Evolutionary conservation across 1,140 invertebrate genomes (phyloP).

Genomic region (Camponotus floridanus): DNA sequence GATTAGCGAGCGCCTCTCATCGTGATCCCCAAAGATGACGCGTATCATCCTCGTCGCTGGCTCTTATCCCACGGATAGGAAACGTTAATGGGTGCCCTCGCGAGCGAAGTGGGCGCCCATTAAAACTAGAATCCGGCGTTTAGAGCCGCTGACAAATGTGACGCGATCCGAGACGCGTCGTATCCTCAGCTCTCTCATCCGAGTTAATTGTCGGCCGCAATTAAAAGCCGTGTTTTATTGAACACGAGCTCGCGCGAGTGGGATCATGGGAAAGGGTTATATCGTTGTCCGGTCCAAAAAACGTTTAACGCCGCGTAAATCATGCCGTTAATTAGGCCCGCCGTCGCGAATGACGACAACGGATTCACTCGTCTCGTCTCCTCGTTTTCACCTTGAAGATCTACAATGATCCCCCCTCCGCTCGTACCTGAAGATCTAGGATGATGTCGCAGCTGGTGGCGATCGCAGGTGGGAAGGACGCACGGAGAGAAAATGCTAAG

Average conservation of each 20-base stretch:
- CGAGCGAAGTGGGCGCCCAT: slow-evolving; percentile 12
- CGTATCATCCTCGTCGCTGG: neutral
- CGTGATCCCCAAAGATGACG: slow-evolving; percentile 24
- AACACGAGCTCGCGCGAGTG: slow-evolving; percentile 20
- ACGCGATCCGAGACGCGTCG: slow-evolving; percentile 21
- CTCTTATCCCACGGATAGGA: slow-evolving; percentile 51
- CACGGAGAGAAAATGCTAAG: slow-evolving; percentile 26
- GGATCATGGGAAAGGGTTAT: slow-evolving; percentile 58
- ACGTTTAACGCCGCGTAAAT: slow-evolving; percentile 35
- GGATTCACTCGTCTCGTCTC: neutral
- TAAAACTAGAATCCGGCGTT: slow-evolving; percentile 48
- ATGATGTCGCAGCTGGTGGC: neutral
- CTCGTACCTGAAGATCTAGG: neutral
- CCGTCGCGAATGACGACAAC: neutral
- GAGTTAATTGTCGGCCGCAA: slow-evolving; percentile 57
- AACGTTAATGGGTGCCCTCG: slow-evolving; percentile 54
- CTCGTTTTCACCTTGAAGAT: slow-evolving; percentile 8
- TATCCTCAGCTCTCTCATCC: neutral
- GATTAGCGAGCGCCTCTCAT: neutral
- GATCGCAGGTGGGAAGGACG: slow-evolving; percentile 28
- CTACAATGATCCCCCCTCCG: neutral
- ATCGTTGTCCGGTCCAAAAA: slow-evolving; percentile 38
- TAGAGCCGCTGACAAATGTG: slow-evolving; percentile 37
- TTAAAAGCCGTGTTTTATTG: slow-evolving; percentile 54
- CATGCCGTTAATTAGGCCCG: slow-evolving; percentile 38